Percentiles rank a stretch among this genome's conserved stretches.
Conservation (phyloP, 1,140 invertebrate species). For the Pseudomyrmex flavicornis region DNA sequence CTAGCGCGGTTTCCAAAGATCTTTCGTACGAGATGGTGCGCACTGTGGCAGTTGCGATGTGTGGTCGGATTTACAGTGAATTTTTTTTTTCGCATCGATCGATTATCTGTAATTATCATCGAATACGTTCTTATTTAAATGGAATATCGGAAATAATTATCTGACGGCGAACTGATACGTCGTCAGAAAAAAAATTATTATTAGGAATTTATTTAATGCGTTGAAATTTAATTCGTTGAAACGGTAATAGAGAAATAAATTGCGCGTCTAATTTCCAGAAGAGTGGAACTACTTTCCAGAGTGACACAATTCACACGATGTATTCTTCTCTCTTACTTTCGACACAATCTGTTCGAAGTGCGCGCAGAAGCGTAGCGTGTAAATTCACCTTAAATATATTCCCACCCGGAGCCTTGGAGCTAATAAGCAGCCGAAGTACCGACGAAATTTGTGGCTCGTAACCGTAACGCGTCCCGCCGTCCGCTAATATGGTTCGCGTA, state of each 20-base stretch:
- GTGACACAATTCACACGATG: neutral
- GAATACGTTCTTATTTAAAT: neutral
- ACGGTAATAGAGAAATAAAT: too few species aligned
- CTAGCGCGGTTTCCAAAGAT: neutral
- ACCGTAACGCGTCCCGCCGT: constrained; percentile 21
- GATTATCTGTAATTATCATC: neutral
- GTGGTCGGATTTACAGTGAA: constrained; percentile 7
- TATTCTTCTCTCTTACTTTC: neutral
- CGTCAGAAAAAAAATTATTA: neutral
- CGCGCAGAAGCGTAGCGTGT: constrained; percentile 17
- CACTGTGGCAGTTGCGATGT: neutral
- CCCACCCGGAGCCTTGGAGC: constrained; percentile 36
- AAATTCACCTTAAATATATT: constrained; percentile 52
- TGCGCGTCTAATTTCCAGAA: neutral
- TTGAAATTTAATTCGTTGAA: neutral
- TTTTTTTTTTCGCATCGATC: neutral
- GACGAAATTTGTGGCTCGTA: constrained; percentile 55
- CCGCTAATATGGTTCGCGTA: constrained; percentile 44
- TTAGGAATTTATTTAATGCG: neutral
- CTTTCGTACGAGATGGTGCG: neutral
- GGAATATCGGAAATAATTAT: constrained; percentile 8
- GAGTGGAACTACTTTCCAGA: neutral
- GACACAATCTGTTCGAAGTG: neutral
- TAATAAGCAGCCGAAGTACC: constrained; percentile 55
- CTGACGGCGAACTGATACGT: neutral